These are phyloP conservation scores for Seriola rivoliana DNA, from an alignment of 2,113 vertebrate genomes.

Conservation along the genomic window DNA sequence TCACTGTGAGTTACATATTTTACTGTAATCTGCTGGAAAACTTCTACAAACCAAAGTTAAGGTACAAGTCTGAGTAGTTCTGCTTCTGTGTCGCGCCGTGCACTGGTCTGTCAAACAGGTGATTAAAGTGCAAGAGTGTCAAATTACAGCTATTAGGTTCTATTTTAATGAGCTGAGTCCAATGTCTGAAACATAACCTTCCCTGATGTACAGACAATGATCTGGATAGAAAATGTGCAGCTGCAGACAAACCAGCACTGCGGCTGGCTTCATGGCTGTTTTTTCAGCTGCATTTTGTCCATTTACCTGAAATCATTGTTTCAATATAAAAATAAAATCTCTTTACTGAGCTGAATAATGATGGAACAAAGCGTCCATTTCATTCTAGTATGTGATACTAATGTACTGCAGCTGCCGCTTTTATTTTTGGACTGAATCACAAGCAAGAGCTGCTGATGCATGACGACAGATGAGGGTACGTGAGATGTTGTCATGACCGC, in stretches of 20 bases:
- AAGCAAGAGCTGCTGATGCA: neutral
- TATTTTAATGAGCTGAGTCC: constrained; percentile 9
- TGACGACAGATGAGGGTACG: neutral
- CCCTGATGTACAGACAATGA: neutral
- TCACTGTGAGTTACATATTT: neutral
- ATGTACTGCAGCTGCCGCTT: neutral
- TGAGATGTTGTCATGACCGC: constrained; percentile 4
- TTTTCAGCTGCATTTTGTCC: neutral
- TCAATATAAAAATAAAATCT: neutral
- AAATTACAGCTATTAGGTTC: neutral
- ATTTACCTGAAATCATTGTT: neutral
- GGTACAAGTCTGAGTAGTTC: neutral
- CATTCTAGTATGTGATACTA: neutral
- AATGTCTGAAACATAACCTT: constrained; percentile 15
- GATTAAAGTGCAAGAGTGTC: constrained; percentile 17
- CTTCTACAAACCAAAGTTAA: neutral
- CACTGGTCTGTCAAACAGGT: constrained; percentile 1
- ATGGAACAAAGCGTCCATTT: neutral
- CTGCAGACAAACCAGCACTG: constrained; percentile 10
- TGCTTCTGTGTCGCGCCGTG: neutral
- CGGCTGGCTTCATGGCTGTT: neutral
- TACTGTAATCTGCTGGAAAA: neutral
- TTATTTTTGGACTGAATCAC: neutral
- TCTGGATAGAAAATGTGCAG: constrained; percentile 21
- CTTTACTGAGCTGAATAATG: neutral